Evolutionary conservation across 1,140 invertebrate genomes (phyloP), one percentile per base, ranked within the genome.

Genomic region (Stegodyphus dumicola): DNA sequence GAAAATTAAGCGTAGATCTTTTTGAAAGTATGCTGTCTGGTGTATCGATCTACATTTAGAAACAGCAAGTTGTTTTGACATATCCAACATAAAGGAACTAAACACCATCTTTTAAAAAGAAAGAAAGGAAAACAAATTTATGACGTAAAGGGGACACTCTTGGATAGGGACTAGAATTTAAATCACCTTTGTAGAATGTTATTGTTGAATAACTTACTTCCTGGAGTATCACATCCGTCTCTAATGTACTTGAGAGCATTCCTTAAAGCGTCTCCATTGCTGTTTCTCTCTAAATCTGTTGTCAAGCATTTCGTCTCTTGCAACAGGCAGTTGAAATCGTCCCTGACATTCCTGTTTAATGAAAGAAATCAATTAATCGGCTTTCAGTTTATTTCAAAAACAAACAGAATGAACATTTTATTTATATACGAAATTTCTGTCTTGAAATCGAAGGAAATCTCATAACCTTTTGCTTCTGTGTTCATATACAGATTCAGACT

Each of bases 301-400:
- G 84, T 77, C 5, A 86, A 48, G 33, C 84, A 86, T 15, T 67
- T 17, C 7, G 84, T 86, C 13, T 86, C 75, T n/a, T 51, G 48
- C 75, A 86, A 56, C 17, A 86, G 54, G 54, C 84, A 86, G 69
- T 86, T 86, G 67, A 86, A 86, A 66, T 86, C 84, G 0, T 86
- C 76, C 5, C 84, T 54, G 10, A 78, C 67, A 6, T 77, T 65
- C 69, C 84, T 86, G 53, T 7, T 70, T 76, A 54, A 15, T 53
- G 18, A 85, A 2, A 85, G 56, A 60, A n/a, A 53, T 18, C 52
- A 6, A 69, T 9, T 79, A 7, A 67, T 18, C 18, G 17, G 7
- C 7, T n/a, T n/a, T 33, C 33, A 3, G 33, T 33, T 33, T 1
- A 33, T 33, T 33, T 33, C 33, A 33, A 33, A 33, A 33, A 33